Percentiles rank a stretch among this genome's conserved stretches.
Evolutionary conservation across 1,140 invertebrate genomes (phyloP).

Genomic region (Trichogramma pretiosum): DNA sequence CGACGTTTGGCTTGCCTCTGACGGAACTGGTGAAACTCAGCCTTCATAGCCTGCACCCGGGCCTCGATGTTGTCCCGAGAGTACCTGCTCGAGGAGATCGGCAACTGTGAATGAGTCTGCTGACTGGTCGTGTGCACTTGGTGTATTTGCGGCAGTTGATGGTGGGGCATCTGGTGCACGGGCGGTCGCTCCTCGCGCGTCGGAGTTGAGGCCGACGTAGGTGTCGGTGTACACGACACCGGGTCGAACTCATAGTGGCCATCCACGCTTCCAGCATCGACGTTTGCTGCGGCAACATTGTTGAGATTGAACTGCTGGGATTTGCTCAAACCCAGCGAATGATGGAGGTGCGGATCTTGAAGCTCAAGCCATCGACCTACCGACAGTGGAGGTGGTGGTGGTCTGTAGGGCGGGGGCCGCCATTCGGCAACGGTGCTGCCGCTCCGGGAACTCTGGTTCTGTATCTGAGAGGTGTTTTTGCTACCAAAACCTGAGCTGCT

Average conservation of each 20-base stretch:
- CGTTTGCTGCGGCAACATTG: neutral
- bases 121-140: conserved; percentile 39
- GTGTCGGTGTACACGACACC: conserved; percentile 64
- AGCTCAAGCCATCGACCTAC: conserved; percentile 54
- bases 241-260: conserved; percentile 92
- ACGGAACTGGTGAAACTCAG: conserved; percentile 88
- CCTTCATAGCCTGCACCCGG: conserved; percentile 86
- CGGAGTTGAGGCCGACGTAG: conserved; percentile 54
- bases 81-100: conserved; percentile 30
- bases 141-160: conserved; percentile 34
- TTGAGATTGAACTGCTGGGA: neutral
- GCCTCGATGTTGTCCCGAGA: conserved; percentile 72
- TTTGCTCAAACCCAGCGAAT: conserved; percentile 16
- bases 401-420: conserved; percentile 64
- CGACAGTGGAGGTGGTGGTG: conserved; percentile 52
- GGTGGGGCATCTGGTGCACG: conserved; percentile 34
- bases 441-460: conserved; percentile 61
- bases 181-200: conserved; percentile 49
- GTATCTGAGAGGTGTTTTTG: conserved; percentile 82
- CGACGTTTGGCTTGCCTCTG: conserved; percentile 69
- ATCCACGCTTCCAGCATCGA: conserved; percentile 75
- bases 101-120: conserved; percentile 35
- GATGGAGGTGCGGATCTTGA: conserved; percentile 44
- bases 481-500: conserved; percentile 83
- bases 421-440: conserved; percentile 66